These are phyloP conservation scores for Eilema sororculum DNA, from an alignment of 2,888 invertebrate species.

Conservation along the genomic window DNA sequence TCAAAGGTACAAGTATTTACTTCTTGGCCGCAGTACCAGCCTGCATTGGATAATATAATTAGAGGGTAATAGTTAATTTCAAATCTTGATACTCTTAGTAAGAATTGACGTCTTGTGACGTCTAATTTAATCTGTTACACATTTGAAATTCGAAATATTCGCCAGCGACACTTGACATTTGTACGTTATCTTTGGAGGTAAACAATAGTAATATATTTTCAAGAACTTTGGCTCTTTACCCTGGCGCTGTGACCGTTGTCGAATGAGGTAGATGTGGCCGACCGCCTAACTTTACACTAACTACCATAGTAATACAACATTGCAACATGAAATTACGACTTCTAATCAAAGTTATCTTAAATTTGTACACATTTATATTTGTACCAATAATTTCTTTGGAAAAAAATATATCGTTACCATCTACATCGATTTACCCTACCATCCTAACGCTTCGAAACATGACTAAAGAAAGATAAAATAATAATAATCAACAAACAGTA, in stretches of 20 bases:
- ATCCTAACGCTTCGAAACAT: constrained; percentile 73
- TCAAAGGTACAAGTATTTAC: no score
- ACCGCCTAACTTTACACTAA: constrained; percentile 75
- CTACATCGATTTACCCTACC: constrained; percentile 66
- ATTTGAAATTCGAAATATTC: constrained; percentile 46
- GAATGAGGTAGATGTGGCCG: constrained; percentile 84
- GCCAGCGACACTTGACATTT: constrained; percentile 33
- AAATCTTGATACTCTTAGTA: not conserved
- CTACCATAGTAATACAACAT: constrained; percentile 81
- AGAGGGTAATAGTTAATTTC: not conserved
- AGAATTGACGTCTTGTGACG: not conserved
- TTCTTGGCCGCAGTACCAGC: not conserved
- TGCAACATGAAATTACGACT: constrained; percentile 81
- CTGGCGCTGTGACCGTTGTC: constrained; percentile 71
- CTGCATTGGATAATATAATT: not conserved
- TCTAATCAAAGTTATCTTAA: constrained; percentile 75
- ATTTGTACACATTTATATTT: constrained; percentile 85
- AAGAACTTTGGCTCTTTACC: constrained; percentile 83
- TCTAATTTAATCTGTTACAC: not conserved
- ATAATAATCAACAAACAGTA: constrained; percentile 85
- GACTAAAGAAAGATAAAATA: constrained; percentile 82
- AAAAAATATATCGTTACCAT: constrained; percentile 73
- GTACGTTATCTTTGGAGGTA: constrained; percentile 66
- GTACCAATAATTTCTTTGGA: constrained; percentile 87
- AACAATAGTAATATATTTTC: constrained; percentile 76